Evolutionary conservation across 2,888 invertebrate genomes (phyloP).

Genomic region (Dorcus hopei): DNA sequence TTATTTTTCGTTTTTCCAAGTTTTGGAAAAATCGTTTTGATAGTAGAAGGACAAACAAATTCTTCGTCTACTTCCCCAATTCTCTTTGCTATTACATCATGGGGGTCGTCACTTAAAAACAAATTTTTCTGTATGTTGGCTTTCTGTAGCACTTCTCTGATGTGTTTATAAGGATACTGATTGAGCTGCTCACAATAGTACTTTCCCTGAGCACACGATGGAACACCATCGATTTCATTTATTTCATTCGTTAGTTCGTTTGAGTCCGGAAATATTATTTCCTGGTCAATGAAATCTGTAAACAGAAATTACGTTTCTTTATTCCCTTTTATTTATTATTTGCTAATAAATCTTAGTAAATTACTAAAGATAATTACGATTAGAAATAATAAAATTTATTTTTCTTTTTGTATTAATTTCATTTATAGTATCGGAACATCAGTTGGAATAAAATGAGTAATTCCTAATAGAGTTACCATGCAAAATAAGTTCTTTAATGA

Average conservation of each 20-base stretch:
- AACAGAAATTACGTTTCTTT: too few species aligned
- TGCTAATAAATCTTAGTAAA: too few species aligned
- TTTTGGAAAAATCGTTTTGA: constrained; percentile 60
- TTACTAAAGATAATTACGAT: background rate
- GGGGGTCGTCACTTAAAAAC: constrained; percentile 34
- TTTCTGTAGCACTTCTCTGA: constrained; percentile 41
- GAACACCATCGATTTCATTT: constrained; percentile 25
- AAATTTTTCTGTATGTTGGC: constrained; percentile 24
- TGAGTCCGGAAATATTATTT: constrained; percentile 35
- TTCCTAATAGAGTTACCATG: too few species aligned
- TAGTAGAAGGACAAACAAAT: constrained; percentile 40
- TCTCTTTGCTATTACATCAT: constrained; percentile 31
- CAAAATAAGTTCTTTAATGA: too few species aligned
- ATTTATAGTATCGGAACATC: too few species aligned
- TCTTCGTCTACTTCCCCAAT: constrained; percentile 33
- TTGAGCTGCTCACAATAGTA: constrained; percentile 50
- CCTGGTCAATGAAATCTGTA: constrained; percentile 16
- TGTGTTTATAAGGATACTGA: constrained; percentile 47
- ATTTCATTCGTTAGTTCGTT: constrained; percentile 24
- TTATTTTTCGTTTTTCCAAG: constrained; percentile 58
- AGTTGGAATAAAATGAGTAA: too few species aligned
- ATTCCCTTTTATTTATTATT: too few species aligned
- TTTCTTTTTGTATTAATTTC: too few species aligned
- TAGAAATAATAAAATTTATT: too few species aligned
- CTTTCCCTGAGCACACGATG: constrained; percentile 36